A percentile compares a stretch with the other conserved stretches of the same genome.
phyloP scores from a whole-genome alignment of 2,888 invertebrate genomes.

The Dysmachus trigonus region DNA sequence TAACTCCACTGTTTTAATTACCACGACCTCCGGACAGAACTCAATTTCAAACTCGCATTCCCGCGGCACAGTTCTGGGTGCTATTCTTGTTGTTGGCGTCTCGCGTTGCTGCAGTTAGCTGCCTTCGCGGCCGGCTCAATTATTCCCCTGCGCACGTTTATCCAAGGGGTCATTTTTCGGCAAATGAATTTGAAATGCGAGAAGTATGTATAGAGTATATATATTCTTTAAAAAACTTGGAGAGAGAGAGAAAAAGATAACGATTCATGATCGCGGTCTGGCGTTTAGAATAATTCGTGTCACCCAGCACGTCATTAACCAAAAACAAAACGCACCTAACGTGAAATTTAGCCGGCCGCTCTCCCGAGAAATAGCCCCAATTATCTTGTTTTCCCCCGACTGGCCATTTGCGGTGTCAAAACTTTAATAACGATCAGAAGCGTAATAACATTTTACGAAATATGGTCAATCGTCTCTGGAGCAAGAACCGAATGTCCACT shows the following conservation, averaged over 20 bases:
- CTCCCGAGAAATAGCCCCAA: conserved; percentile 16
- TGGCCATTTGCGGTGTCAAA: not conserved
- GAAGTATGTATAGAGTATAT: not conserved
- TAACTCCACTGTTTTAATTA: conserved; percentile 62
- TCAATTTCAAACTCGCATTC: conserved; percentile 37
- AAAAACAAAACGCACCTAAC: not conserved
- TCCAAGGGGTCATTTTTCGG: conserved; percentile 19
- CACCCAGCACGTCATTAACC: conserved; percentile 24
- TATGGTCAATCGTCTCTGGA: not conserved
- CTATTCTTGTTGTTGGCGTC: not conserved
- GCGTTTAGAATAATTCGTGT: conserved; percentile 12
- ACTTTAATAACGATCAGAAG: not conserved
- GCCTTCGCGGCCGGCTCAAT: conserved; percentile 18
- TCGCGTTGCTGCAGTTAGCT: conserved; percentile 2
- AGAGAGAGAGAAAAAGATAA: not conserved
- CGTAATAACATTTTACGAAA: not conserved
- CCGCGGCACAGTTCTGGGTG: conserved; percentile 17
- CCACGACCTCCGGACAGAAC: conserved; percentile 36
- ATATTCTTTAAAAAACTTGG: not conserved
- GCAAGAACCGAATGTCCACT: not conserved
- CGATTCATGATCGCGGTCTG: not conserved
- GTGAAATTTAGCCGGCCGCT: conserved; percentile 12
- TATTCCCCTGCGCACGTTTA: conserved; percentile 23
- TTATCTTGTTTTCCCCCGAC: not conserved
- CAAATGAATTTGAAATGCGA: conserved; percentile 30